Evolutionary conservation across 1,140 invertebrate genomes (phyloP).

Genomic region (Trichonephila clavipes): DNA sequence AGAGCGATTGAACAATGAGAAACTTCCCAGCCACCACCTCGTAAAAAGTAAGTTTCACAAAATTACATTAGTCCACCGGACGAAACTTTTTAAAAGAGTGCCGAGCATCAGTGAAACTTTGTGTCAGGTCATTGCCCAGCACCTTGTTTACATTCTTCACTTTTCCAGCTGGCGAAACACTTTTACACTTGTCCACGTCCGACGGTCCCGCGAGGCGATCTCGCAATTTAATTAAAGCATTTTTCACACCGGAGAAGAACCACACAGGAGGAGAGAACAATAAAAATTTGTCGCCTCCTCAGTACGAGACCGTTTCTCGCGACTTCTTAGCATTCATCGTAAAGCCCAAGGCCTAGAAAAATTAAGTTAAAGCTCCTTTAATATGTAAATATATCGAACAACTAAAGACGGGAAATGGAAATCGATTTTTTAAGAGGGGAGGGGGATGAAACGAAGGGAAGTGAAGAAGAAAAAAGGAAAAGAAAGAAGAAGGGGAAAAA

Average conservation of each 20-base stretch:
- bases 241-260: neutral
- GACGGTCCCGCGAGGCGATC: neutral
- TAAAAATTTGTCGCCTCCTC: conserved; percentile 53
- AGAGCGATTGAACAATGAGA: too few species aligned
- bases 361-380: conserved; percentile 76
- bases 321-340: conserved; percentile 72
- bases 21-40: too few species aligned
- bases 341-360: conserved; percentile 54
- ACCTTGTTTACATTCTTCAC: conserved; percentile 4
- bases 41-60: neutral
- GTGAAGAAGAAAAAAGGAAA: neutral
- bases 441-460: conserved; percentile 33
- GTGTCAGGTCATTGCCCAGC: neutral
- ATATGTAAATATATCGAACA: conserved; percentile 77
- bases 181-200: neutral
- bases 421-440: conserved; percentile 58
- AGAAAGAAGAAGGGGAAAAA: conserved; percentile 25
- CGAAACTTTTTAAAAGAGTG: neutral
- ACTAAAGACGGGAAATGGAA: conserved; percentile 67
- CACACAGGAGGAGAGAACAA: neutral
- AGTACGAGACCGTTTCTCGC: neutral
- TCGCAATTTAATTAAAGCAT: conserved; percentile 38
- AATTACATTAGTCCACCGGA: neutral
- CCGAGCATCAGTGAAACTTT: neutral
- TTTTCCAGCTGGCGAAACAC: neutral